Percentiles rank a stretch among this genome's conserved stretches.
These are phyloP conservation scores for Zelleria hepariella DNA, from an alignment of 2,888 invertebrate species.

Conservation along the genomic window DNA sequence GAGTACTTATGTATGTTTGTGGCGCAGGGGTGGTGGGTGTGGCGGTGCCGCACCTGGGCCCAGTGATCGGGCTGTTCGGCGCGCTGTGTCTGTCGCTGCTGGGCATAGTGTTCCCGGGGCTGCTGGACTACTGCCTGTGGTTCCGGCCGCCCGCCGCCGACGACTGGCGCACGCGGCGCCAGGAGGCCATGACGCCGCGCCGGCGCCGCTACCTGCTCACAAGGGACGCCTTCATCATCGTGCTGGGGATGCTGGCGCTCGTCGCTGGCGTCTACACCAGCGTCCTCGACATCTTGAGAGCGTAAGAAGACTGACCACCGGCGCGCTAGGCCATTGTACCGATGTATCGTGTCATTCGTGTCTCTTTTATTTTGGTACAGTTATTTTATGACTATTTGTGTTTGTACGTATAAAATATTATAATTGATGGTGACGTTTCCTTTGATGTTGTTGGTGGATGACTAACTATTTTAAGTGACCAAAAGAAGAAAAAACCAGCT, in stretches of 20 bases:
- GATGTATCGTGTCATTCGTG: background rate
- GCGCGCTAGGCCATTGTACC: background rate
- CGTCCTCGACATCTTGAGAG: conserved; percentile 31
- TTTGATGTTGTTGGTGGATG: no score
- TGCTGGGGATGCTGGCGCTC: conserved; percentile 27
- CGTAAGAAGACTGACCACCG: no score
- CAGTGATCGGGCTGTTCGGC: conserved; percentile 85
- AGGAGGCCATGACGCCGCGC: background rate
- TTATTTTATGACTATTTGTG: no score
- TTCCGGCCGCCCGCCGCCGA: conserved; percentile 21
- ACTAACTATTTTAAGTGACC: background rate
- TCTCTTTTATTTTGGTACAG: no score
- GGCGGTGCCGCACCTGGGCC: conserved; percentile 82
- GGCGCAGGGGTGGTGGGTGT: conserved; percentile 53
- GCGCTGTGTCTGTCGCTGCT: conserved; percentile 87
- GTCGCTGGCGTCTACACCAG: conserved; percentile 36
- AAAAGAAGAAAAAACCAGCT: background rate
- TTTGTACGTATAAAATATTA: no score
- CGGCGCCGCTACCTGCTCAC: background rate
- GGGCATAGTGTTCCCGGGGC: conserved; percentile 87
- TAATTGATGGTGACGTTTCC: no score
- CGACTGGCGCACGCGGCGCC: conserved; percentile 18
- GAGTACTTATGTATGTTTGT: background rate
- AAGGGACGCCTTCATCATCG: conserved; percentile 19
- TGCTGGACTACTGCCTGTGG: conserved; percentile 49